Conservation (phyloP, 2,113 vertebrate species). For the Emydura subglobosa region DNA sequence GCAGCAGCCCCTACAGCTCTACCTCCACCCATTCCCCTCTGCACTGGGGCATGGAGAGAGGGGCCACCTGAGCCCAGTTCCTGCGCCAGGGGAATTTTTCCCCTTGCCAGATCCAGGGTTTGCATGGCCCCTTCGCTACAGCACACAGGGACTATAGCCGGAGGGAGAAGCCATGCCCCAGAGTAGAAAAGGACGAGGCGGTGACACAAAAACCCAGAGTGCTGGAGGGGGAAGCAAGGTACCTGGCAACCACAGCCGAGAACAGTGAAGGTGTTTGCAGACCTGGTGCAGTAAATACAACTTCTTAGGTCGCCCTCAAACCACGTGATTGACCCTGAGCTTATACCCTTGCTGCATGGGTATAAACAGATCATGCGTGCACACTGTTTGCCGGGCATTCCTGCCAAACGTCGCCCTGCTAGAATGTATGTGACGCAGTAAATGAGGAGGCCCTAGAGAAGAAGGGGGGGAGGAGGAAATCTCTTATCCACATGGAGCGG, state of each 20-base stretch:
- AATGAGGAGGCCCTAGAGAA: not conserved
- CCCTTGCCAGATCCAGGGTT: not conserved
- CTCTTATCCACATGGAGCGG: not conserved
- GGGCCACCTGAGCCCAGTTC: not conserved
- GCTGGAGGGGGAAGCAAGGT: not conserved
- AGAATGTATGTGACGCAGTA: not conserved
- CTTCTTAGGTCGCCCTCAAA: not conserved
- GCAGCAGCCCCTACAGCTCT: not conserved
- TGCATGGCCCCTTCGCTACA: not conserved
- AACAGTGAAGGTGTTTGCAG: not conserved
- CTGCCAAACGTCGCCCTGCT: not conserved
- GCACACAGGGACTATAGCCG: not conserved
- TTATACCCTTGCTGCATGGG: not conserved
- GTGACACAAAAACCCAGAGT: not conserved
- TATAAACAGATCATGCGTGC: not conserved
- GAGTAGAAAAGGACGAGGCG: not conserved
- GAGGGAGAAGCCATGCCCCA: not conserved
- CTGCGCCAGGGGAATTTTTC: not conserved
- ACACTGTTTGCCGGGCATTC: not conserved
- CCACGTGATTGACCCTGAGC: not conserved
- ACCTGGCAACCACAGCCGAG: not conserved
- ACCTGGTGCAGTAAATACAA: not conserved
- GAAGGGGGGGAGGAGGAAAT: rapidly evolving
- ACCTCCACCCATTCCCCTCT: not conserved
- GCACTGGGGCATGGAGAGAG: not conserved